Evolutionary conservation across 2,888 invertebrate genomes (phyloP).

Genomic region (Limulus polyphemus): DNA sequence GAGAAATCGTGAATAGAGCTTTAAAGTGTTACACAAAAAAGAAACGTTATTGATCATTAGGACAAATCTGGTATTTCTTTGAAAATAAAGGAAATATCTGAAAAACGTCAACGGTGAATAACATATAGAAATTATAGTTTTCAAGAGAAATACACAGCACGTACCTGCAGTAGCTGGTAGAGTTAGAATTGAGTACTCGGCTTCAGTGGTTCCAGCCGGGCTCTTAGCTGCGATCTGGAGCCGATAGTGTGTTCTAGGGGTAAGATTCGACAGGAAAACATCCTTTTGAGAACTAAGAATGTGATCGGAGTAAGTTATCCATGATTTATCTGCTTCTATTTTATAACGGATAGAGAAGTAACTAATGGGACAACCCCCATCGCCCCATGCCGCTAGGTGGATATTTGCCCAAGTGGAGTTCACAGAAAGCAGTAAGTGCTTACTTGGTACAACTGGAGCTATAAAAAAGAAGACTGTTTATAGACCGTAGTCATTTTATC

Average conservation of each 20-base stretch:
- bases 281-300: constrained; percentile 13
- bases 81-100: too few species aligned
- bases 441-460: constrained; percentile 36
- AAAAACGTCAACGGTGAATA: too few species aligned
- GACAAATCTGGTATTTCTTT: too few species aligned
- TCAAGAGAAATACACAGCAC: too few species aligned
- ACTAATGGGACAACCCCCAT: constrained; percentile 36
- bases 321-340: constrained; percentile 30
- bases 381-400: constrained; percentile 34
- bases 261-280: constrained; percentile 29
- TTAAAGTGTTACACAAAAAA: too few species aligned
- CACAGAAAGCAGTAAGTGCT: constrained; percentile 30
- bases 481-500: too few species aligned
- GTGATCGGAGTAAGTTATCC: constrained; percentile 14
- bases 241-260: constrained; percentile 37
- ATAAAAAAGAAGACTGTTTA: constrained; percentile 6
- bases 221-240: constrained; percentile 38
- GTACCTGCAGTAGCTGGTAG: constrained; percentile 27
- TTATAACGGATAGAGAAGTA: constrained; percentile 26
- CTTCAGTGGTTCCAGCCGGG: constrained; percentile 37
- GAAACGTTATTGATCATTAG: too few species aligned
- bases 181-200: constrained; percentile 35
- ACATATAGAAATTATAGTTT: too few species aligned
- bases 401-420: constrained; percentile 36
- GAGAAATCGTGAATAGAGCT: too few species aligned